These are phyloP conservation scores for Passer montanus DNA, from an alignment of 2,113 vertebrate species.

Conservation along the genomic window DNA sequence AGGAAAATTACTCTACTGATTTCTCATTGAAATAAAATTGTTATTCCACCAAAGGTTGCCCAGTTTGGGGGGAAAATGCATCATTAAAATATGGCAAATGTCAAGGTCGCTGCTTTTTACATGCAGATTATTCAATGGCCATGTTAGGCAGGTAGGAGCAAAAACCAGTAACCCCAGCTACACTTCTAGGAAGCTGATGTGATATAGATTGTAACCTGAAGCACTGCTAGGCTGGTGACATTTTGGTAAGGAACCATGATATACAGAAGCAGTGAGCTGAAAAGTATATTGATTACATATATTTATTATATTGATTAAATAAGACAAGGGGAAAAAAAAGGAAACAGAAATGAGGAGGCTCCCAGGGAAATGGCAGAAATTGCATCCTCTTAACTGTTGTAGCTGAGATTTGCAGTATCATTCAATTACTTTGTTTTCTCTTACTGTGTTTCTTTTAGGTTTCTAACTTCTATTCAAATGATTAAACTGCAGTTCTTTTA, in stretches of 20 bases:
- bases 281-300: neutral
- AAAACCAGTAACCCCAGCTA: neutral
- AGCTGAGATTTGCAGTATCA: neutral
- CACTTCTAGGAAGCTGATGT: neutral
- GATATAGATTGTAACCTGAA: neutral
- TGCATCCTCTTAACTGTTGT: neutral
- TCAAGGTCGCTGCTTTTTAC: neutral
- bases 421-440: neutral
- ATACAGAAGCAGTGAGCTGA: neutral
- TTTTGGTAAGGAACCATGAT: neutral
- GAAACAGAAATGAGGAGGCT: accelerated
- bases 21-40: neutral
- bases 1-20: neutral
- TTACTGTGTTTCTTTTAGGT: neutral
- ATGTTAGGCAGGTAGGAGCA: neutral
- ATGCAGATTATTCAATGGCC: neutral
- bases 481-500: neutral
- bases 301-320: neutral
- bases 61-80: accelerated
- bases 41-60: neutral
- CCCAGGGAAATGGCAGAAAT: neutral
- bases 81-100: neutral
- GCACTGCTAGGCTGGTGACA: neutral
- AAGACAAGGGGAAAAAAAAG: neutral
- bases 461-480: neutral